phyloP scores from a whole-genome alignment of 2,797 vertebrate species.

The Mormyrus proboscirostris region DNA sequence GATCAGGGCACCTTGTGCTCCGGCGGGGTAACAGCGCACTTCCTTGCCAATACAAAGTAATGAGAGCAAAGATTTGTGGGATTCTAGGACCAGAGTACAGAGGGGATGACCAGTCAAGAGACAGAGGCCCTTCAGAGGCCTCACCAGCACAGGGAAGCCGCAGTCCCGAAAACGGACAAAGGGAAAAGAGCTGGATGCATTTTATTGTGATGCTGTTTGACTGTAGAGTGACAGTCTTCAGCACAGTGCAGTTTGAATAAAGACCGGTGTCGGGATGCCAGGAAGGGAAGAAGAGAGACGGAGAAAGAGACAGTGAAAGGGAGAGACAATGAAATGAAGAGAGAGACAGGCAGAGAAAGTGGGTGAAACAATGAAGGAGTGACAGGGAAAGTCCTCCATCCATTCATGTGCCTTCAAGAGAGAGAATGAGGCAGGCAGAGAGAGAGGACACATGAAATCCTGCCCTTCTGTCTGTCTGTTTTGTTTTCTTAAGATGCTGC shows the following conservation, averaged over 20 bases:
- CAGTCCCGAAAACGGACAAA: background rate
- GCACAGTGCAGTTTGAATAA: conserved; percentile 17
- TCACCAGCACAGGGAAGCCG: background rate
- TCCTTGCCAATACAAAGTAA: background rate
- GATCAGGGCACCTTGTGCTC: background rate
- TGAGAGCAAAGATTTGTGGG: background rate
- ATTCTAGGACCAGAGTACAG: background rate
- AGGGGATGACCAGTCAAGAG: background rate
- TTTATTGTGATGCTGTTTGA: background rate
- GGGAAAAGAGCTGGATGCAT: background rate
- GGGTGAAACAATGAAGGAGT: background rate
- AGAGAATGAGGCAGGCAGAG: background rate
- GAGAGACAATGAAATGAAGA: background rate
- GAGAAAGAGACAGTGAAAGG: background rate
- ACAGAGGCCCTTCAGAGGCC: background rate
- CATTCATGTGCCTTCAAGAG: background rate
- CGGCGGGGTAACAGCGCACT: background rate
- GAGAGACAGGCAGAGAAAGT: background rate
- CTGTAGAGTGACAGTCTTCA: conserved; percentile 23
- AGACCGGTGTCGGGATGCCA: conserved; percentile 8
- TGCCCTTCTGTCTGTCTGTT: background rate
- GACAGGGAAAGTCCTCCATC: background rate
- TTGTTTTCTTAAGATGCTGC: background rate
- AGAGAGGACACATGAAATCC: background rate
- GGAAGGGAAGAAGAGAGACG: background rate